Conservation (phyloP, 2,888 invertebrate genomes). For the Spicauda simplicius region DNA sequence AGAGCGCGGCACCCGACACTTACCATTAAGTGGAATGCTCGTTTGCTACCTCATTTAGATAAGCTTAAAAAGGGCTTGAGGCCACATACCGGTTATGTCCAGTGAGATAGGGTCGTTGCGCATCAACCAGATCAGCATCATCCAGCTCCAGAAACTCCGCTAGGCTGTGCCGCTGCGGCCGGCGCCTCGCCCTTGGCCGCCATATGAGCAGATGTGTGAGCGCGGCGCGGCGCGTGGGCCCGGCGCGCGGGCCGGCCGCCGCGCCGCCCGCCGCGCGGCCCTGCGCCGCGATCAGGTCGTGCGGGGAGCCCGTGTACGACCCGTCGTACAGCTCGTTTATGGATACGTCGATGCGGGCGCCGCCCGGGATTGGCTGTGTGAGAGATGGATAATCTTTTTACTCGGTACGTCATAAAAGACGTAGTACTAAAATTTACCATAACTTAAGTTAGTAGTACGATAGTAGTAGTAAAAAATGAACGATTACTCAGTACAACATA, state of each 20-base stretch:
- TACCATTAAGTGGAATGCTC: too few relatives aligned
- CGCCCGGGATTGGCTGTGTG: constrained; percentile 87
- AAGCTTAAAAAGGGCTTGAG: too few relatives aligned
- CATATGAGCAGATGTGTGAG: background rate
- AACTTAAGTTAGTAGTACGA: too few relatives aligned
- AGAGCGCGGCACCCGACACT: too few relatives aligned
- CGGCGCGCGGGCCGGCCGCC: constrained; percentile 86
- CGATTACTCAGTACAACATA: too few relatives aligned
- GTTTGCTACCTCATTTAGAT: too few relatives aligned
- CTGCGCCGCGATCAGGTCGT: constrained; percentile 93
- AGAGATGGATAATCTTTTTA: background rate
- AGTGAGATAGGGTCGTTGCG: constrained; percentile 94
- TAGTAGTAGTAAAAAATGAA: too few relatives aligned
- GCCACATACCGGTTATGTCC: constrained; percentile 90
- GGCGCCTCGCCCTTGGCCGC: background rate
- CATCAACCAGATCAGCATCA: constrained; percentile 90
- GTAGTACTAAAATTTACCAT: too few relatives aligned
- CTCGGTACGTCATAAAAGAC: too few relatives aligned
- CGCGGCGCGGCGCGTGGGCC: constrained; percentile 81
- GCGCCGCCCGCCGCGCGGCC: constrained; percentile 86
- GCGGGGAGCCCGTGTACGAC: constrained; percentile 96
- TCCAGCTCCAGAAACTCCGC: constrained; percentile 95
- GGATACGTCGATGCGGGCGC: constrained; percentile 96
- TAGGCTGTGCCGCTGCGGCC: constrained; percentile 86
- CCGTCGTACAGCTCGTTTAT: constrained; percentile 98